Evolutionary conservation across 2,888 invertebrate species (phyloP).

Genomic region (Ophion costatus): DNA sequence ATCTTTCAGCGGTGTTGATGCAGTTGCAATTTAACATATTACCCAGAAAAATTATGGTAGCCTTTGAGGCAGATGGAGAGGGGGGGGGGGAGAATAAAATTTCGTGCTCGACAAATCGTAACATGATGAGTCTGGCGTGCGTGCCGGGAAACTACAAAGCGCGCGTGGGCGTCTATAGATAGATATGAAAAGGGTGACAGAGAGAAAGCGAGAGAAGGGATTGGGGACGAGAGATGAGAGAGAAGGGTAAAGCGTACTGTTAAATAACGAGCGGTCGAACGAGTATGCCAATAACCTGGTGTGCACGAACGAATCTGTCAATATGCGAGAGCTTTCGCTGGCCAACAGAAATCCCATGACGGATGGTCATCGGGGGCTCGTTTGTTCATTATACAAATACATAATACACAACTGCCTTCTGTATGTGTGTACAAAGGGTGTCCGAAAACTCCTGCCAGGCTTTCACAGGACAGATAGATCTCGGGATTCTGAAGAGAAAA

Average conservation of each 20-base stretch:
- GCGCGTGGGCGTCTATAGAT: slow-evolving; percentile 26
- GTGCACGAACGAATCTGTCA: slow-evolving; percentile 61
- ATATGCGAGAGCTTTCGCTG: slow-evolving; percentile 54
- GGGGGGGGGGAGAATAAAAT: slow-evolving; percentile 15
- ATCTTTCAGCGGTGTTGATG: slow-evolving; percentile 1
- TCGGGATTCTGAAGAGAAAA: no score
- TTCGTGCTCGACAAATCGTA: slow-evolving; percentile 46
- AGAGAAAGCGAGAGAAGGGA: neutral
- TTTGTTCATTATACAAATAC: slow-evolving; percentile 45
- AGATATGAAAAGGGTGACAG: slow-evolving; percentile 22
- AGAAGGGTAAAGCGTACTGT: slow-evolving; percentile 45
- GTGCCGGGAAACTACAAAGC: slow-evolving; percentile 39
- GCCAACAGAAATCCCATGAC: slow-evolving; percentile 48
- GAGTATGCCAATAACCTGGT: slow-evolving; percentile 60
- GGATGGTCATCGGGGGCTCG: slow-evolving; percentile 48
- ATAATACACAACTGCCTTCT: slow-evolving; percentile 18
- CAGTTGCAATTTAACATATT: slow-evolving; percentile 11
- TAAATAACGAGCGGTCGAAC: slow-evolving; percentile 60
- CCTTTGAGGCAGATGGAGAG: neutral
- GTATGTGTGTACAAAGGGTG: neutral
- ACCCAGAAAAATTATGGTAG: slow-evolving; percentile 9
- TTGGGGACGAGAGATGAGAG: neutral
- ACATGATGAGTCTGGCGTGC: slow-evolving; percentile 42
- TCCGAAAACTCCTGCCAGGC: no score
- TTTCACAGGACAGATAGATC: no score